Conservation (phyloP, 2,888 invertebrate genomes). For the Caenorhabditis doughertyi region DNA sequence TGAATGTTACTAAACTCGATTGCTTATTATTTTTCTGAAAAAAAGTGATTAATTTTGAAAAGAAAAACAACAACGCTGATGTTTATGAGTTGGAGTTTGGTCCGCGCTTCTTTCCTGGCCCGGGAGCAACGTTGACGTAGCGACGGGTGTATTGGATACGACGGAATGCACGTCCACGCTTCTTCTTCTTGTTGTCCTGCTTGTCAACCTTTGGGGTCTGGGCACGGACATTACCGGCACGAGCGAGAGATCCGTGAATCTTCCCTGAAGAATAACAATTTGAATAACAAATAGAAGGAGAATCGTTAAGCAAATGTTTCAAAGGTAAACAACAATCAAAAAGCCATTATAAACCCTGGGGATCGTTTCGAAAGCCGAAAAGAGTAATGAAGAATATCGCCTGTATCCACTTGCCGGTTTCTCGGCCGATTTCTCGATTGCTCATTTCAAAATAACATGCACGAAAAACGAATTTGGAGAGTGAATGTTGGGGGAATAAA, state of each 20-base stretch:
- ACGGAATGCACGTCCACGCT: conserved; percentile 91
- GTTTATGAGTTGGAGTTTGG: conserved; percentile 90
- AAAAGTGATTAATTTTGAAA: conserved; percentile 69
- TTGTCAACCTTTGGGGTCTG: conserved; percentile 99
- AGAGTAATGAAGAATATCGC: no score
- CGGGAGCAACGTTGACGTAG: conserved; percentile 96
- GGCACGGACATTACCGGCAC: conserved; percentile 99
- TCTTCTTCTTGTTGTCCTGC: conserved; percentile 97
- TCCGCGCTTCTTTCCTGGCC: conserved; percentile 93
- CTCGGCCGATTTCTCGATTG: no score
- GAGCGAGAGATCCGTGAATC: conserved; percentile 99
- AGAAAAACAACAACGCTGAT: conserved; percentile 54
- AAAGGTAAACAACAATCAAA: no score
- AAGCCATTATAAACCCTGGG: no score
- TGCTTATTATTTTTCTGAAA: conserved; percentile 36
- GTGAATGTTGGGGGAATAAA: no score
- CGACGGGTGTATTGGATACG: conserved; percentile 98
- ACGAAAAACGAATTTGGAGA: no score
- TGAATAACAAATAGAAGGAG: background rate
- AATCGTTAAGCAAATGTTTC: no score
- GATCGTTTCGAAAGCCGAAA: no score
- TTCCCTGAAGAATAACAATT: conserved; percentile 86
- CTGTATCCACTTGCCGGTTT: no score
- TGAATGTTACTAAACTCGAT: conserved; percentile 30
- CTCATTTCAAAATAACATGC: no score